Evolutionary conservation across 2,113 vertebrate genomes (phyloP).

Genomic region (Jacana jacana): DNA sequence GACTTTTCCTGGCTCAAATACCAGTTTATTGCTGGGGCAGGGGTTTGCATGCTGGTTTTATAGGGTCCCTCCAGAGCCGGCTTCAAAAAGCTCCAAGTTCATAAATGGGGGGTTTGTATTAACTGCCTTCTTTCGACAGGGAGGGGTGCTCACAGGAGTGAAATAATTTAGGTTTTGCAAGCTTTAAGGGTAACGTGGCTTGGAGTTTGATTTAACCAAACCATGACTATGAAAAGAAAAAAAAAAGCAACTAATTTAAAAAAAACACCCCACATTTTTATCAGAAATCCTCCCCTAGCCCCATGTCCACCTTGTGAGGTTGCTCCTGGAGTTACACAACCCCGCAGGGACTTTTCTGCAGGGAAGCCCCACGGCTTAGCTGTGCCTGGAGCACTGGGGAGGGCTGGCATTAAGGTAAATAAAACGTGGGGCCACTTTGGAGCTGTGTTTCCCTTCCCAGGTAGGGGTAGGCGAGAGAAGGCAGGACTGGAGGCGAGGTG

Average conservation of each 20-base stretch:
- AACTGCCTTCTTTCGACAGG: not conserved
- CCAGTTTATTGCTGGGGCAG: constrained; percentile 35
- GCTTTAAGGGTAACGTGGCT: not conserved
- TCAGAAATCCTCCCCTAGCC: not conserved
- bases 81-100: constrained; percentile 39
- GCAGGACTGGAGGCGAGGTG: not conserved
- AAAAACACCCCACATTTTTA: not conserved
- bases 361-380: not conserved
- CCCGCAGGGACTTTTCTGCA: not conserved
- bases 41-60: constrained; percentile 39
- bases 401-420: not conserved
- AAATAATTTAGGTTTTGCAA: not conserved
- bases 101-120: not conserved
- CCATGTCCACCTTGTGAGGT: not conserved
- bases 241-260: not conserved
- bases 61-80: not conserved
- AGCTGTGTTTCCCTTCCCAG: not conserved
- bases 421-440: not conserved
- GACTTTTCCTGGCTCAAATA: constrained; percentile 45
- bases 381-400: not conserved
- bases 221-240: rapidly evolving
- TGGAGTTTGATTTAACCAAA: not conserved
- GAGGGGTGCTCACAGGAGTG: not conserved
- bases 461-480: not conserved
- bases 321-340: not conserved